Evolutionary conservation across 2,888 invertebrate species (phyloP), one percentile per base, ranked within the genome.

Genomic region (Temnothorax ravouxi): DNA sequence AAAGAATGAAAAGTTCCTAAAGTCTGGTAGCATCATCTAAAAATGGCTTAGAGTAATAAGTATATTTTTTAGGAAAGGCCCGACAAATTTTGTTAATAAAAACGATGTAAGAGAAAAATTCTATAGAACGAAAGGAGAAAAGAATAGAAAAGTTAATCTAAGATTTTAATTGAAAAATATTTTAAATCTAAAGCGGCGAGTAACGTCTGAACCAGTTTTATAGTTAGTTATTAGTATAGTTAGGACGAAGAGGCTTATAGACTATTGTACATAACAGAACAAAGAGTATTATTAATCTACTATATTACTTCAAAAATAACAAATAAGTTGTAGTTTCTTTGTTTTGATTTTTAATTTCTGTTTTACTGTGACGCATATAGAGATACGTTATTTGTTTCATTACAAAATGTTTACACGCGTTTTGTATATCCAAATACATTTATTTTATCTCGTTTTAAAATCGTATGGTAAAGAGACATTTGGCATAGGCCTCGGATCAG

Each of bases 211-310:
- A 79, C 56, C n/a, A 69, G 56, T 69, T 79, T 52, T 79, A 69
- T 66, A 47, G 69, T 79, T 79, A 82, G 77, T 85, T 74, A 85
- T 84, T 71, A 85, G 74, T 67, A 64, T 85, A 88, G 76, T 84
- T 87, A 86, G 87, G 88, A 90, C 86, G 87, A 92, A 90, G 91
- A 91, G 91, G 92, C 93, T 93, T 91, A 92, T 92, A 93, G 92
- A 93, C 92, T 92, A 89, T 90, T 91, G 91, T 92, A 88, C 91
- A 93, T 91, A 83, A 85, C 91, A 91, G 90, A 86, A 69, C 87
- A 87, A 84, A 91, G 86, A 91, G 90, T 90, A 89, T 89, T 90
- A 90, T 81, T 87, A 88, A 85, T 87, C 88, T 88, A 86, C 72
- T 84, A 87, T 84, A 87, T 80, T 85, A 71, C 79, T 75, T 83